Base-by-base conservation (phyloP, 2,888 invertebrate species). In the Meiosimyza decipiens region DNA sequence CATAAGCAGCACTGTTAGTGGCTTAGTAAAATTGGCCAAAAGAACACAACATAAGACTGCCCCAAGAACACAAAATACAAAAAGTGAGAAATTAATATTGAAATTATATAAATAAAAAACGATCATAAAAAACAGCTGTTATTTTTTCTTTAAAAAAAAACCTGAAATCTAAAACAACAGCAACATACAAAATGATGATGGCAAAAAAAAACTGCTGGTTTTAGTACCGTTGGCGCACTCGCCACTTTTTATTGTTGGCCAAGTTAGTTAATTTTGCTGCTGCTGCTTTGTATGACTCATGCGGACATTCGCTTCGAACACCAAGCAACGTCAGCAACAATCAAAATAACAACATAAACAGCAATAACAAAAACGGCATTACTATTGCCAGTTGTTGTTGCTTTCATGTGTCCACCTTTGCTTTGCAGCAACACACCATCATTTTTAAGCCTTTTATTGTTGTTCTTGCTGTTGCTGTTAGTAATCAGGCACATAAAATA, bases 241-340 rank as follows among this genome's bases (percentile, higher is more conserved):
- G 40, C 40, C 40, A 40, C 40, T 40, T 40, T 40, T 40, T 40
- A 40, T 40, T 40, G 40, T 40, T 40, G 40, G 40, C 40, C 40
- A 40, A 6, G 40, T 40, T 40, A 40, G 40, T 40, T 40, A 9
- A 6, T 40, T 40, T 40, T 9, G 40, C 9, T 40, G 40, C 40
- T 40, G 7, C 4, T 40, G 6, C 4, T 6, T 40, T 7, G 40
- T 6, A 40, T 40, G 40, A 40, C 9, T 40, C 40, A 40, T 40
- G 40, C 9, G 40, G 40, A 40, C 40, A 40, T 40, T 40, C 40
- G 40, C 40, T 80, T 79, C 80, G 80, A 81, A 81, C n/a, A n/a
- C 77, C 81, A 77, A 67, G 74, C 71, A 67, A 68, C 72, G 72
- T 77, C 80, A 80, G 74, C 77, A 79, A 78, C 60, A 81, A 73